These are phyloP conservation scores for Sebastes itinus DNA, from an alignment of 2,797 vertebrate species.

Conservation along the genomic window DNA sequence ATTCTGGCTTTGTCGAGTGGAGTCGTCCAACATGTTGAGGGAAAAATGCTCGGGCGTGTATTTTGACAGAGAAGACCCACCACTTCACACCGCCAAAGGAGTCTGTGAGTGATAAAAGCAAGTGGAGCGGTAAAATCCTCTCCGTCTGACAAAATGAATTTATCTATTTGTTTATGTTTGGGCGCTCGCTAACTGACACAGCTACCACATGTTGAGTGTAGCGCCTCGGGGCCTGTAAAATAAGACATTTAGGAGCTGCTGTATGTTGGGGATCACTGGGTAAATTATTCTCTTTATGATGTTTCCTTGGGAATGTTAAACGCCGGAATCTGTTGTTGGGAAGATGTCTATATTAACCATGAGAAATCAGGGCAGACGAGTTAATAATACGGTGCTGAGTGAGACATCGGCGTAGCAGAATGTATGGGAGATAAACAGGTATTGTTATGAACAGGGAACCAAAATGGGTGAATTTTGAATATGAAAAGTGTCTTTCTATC, in stretches of 20 bases:
- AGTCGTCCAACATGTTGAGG: constrained; percentile 19
- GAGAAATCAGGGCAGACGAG: not conserved
- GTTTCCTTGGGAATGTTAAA: constrained; percentile 59
- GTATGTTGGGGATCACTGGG: constrained; percentile 26
- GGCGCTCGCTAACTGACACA: constrained; percentile 43
- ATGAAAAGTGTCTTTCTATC: not conserved
- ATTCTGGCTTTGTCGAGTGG: constrained; percentile 42
- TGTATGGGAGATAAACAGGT: not conserved
- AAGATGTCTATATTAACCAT: constrained; percentile 3
- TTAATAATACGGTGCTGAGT: constrained; percentile 10
- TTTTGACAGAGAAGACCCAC: constrained; percentile 44
- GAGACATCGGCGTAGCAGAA: not conserved
- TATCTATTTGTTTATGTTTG: constrained; percentile 71
- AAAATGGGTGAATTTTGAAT: not conserved
- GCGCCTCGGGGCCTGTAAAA: constrained; percentile 38
- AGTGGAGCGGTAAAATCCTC: constrained; percentile 52
- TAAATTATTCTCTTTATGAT: constrained; percentile 67
- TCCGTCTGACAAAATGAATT: constrained; percentile 58
- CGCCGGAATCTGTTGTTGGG: constrained; percentile 38
- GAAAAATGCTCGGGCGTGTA: constrained; percentile 29
- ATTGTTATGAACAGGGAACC: not conserved
- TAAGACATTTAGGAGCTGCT: constrained; percentile 52
- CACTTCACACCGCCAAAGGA: constrained; percentile 35
- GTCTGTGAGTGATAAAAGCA: constrained; percentile 52
- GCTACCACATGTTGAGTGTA: constrained; percentile 47